Base-by-base conservation (phyloP, 2,888 invertebrate genomes). In the Galerucella pusilla region DNA sequence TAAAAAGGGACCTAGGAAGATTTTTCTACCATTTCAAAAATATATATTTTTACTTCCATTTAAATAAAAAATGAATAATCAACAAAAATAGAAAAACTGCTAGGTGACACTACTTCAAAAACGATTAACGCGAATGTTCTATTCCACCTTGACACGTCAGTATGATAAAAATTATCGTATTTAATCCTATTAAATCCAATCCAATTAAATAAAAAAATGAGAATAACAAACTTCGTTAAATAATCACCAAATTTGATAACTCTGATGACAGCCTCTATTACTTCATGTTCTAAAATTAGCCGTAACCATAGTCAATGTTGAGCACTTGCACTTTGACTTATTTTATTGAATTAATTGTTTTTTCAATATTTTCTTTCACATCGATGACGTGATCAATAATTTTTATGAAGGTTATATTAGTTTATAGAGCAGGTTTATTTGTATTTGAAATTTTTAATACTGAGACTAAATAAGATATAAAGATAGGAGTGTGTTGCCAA, bases 291-390 rank as follows among this genome's bases (percentile, higher is more conserved):
- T 63, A 63, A 42, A 42, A 20, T 60, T 60, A 60, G 59, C n/a
- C 12, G 20, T n/a, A 11, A 16, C 16, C 9, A 20, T 59, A 10
- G 12, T 59, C 42, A 16, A 63, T 14, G 35, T 42, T 42, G 7
- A 9, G 35, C 35, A 42, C 35, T 42, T 10, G 42, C 35, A 63
- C 63, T 63, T 63, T 45, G 10, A 63, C 63, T 16, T 63, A 14
- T 42, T 63, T 42, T 42, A 63, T 63, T 45, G 16, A 45, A 63
- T 28, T n/a, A n/a, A 42, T 63, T 42, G n/a, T 61, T 61, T 11
- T 16, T 59, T 16, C 1, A 16, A 59, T 16, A 59, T n/a, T 6
- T 59, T 28, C 28, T 12, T 11, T 12, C 11, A 28, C 28, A 25
- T 12, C 16, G 25, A 60, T 60, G 20, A 60, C 60, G 14, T 25